Evolutionary conservation across 1,140 invertebrate genomes (phyloP).

Genomic region (Anadara kagoshimensis): DNA sequence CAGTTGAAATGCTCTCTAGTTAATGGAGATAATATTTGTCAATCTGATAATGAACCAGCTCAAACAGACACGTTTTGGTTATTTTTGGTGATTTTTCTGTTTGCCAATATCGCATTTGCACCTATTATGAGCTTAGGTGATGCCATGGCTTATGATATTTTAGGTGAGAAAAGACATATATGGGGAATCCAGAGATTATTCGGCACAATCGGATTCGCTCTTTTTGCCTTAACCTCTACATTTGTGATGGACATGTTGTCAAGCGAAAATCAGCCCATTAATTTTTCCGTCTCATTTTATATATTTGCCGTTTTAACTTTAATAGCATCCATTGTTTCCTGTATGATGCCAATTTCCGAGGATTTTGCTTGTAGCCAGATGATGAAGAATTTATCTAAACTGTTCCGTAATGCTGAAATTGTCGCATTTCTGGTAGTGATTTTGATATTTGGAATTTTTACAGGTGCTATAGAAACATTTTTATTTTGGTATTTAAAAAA

Average conservation of each 20-base stretch:
- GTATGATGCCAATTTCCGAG: constrained; percentile 44
- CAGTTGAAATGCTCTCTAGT: constrained; percentile 36
- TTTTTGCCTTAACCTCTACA: constrained; percentile 57
- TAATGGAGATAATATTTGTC: constrained; percentile 1
- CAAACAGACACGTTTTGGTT: constrained; percentile 35
- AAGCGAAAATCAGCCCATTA: constrained; percentile 24
- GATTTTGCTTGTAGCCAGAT: constrained; percentile 45
- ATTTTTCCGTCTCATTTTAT: constrained; percentile 59
- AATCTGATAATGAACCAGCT: background rate
- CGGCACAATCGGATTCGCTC: constrained; percentile 48
- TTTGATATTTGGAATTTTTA: constrained; percentile 87
- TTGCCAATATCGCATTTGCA: constrained; percentile 45
- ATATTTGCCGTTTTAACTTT: constrained; percentile 52
- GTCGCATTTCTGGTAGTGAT: constrained; percentile 82
- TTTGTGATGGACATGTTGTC: constrained; percentile 64
- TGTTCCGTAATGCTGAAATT: constrained; percentile 40
- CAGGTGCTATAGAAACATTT: constrained; percentile 90
- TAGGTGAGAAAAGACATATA: constrained; percentile 41
- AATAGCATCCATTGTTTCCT: constrained; percentile 40
- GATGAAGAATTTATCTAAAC: constrained; percentile 44
- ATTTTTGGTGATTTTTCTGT: constrained; percentile 48
- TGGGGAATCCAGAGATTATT: too few relatives aligned
- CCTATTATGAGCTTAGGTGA: constrained; percentile 52
- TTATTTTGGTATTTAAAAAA: constrained; percentile 89
- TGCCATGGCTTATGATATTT: constrained; percentile 52